These are phyloP conservation scores for Peromyscus californicus DNA, from an alignment of 2,113 vertebrate species.

Conservation along the genomic window DNA sequence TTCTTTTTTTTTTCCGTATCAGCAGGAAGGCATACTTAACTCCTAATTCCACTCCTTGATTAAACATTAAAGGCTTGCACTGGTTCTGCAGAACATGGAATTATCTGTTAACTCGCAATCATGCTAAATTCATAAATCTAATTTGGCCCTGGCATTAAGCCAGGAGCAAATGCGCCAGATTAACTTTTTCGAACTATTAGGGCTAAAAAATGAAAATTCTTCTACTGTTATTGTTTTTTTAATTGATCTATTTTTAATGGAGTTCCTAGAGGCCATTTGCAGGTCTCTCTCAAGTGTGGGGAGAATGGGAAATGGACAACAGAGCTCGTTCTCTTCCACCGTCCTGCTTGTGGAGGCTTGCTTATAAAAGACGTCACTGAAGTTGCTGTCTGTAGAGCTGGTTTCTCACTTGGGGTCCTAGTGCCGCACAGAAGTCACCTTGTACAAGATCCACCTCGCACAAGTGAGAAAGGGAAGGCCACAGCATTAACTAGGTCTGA, in stretches of 20 bases:
- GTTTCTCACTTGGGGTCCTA: not conserved
- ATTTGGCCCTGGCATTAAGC: conserved; percentile 83
- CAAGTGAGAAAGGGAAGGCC: not conserved
- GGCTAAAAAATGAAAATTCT: conserved; percentile 75
- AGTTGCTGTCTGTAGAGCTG: not conserved
- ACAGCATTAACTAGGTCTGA: not conserved
- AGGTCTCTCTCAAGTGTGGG: not conserved
- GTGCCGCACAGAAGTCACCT: not conserved
- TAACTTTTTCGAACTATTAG: conserved; percentile 69
- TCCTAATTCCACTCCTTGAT: conserved; percentile 84
- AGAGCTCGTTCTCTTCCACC: not conserved
- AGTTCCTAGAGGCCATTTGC: conserved; percentile 34
- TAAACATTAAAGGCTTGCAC: conserved; percentile 81
- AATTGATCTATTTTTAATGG: conserved; percentile 62
- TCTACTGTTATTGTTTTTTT: conserved; percentile 58
- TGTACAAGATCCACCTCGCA: not conserved
- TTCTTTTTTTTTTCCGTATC: conserved; percentile 63
- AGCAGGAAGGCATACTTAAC: conserved; percentile 70
- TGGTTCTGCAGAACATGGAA: conserved; percentile 73
- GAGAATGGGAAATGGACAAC: not conserved
- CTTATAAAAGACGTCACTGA: not conserved
- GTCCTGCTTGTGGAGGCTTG: not conserved
- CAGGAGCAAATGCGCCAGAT: conserved; percentile 73
- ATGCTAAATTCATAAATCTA: conserved; percentile 82
- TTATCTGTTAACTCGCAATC: conserved; percentile 83